These are phyloP conservation scores for Drosophila nebulosa DNA, from an alignment of 1,140 invertebrate genomes.

Conservation along the genomic window DNA sequence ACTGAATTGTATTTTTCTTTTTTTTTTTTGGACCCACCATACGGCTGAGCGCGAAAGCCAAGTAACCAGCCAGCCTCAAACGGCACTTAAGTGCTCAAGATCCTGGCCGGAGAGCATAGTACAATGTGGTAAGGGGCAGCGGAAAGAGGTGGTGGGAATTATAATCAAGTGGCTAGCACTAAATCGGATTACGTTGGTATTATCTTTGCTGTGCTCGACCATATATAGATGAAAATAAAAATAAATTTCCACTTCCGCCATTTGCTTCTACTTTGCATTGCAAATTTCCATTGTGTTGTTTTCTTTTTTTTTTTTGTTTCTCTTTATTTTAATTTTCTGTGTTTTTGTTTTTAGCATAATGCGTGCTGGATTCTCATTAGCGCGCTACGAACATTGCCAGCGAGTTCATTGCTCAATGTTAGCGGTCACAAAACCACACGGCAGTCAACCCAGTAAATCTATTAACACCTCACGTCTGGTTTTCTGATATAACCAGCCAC, in stretches of 20 bases:
- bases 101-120: constrained; percentile 23
- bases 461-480: constrained; percentile 66
- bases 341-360: constrained; percentile 41
- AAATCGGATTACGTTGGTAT: constrained; percentile 74
- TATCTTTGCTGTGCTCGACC: constrained; percentile 65
- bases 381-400: constrained; percentile 15
- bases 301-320: constrained; percentile 32
- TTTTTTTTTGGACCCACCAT: background rate
- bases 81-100: constrained; percentile 52
- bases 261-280: constrained; percentile 19
- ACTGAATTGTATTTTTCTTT: background rate
- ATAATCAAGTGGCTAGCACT: constrained; percentile 39
- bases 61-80: constrained; percentile 27
- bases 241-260: constrained; percentile 68
- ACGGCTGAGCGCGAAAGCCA: background rate
- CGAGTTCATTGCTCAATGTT: constrained; percentile 42
- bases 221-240: constrained; percentile 44
- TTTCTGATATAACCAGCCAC: background rate
- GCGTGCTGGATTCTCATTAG: constrained; percentile 58
- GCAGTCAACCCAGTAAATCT: constrained; percentile 63
- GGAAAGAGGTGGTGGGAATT: background rate
- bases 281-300: constrained; percentile 10
- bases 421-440: constrained; percentile 23
- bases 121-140: background rate
- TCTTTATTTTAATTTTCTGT: constrained; percentile 21